These are phyloP conservation scores for Polyergus mexicanus DNA, from an alignment of 1,140 invertebrate species.

Conservation along the genomic window DNA sequence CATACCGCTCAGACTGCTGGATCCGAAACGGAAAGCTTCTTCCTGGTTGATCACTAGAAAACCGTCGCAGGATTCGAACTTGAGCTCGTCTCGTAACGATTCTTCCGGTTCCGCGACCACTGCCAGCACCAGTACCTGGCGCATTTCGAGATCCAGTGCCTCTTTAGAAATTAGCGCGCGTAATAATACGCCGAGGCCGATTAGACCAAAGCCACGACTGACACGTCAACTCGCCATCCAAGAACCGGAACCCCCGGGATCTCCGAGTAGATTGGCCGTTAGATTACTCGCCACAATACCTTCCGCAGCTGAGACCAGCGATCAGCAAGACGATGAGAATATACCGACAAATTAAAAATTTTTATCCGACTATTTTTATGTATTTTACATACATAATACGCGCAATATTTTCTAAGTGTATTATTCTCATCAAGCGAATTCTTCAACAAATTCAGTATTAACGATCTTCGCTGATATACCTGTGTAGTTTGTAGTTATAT, in stretches of 20 bases:
- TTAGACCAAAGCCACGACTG: conserved; percentile 89
- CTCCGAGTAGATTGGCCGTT: conserved; percentile 89
- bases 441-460: conserved; percentile 54
- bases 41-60: conserved; percentile 96
- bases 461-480: conserved; percentile 36
- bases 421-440: background rate
- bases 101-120: conserved; percentile 95
- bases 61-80: conserved; percentile 95
- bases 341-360: conserved; percentile 44
- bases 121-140: conserved; percentile 94
- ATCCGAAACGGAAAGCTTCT: conserved; percentile 92
- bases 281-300: conserved; percentile 93
- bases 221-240: conserved; percentile 92
- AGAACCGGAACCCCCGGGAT: conserved; percentile 89
- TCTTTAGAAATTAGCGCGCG: conserved; percentile 81
- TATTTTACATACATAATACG: conserved; percentile 5
- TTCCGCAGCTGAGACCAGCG: conserved; percentile 93
- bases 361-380: conserved; percentile 27
- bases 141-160: conserved; percentile 92
- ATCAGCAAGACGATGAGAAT: conserved; percentile 90
- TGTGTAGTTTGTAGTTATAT: conserved; percentile 37
- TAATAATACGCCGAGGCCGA: conserved; percentile 78
- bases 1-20: conserved; percentile 91
- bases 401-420: conserved; percentile 13
- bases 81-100: conserved; percentile 95